Conservation (phyloP, 2,888 invertebrate species). For the Plagiodera versicolora region DNA sequence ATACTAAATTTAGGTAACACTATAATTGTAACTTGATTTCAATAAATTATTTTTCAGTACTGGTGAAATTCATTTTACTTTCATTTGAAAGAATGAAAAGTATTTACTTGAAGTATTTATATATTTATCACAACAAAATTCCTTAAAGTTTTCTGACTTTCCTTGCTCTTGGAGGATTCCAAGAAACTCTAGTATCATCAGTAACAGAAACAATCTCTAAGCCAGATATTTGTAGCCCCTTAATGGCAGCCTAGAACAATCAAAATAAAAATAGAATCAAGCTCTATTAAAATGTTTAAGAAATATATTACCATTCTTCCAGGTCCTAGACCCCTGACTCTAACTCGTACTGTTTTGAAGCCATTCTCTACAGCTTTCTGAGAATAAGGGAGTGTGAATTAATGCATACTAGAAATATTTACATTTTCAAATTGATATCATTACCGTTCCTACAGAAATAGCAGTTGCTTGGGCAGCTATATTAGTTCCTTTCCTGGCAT, state of each 20-base stretch:
- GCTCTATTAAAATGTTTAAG: no score
- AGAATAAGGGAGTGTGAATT: conserved; percentile 38
- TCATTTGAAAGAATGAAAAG: background rate
- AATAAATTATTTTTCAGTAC: conserved; percentile 10
- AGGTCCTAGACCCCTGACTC: conserved; percentile 82
- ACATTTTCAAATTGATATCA: background rate
- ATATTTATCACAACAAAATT: no score
- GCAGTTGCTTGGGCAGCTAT: conserved; percentile 96
- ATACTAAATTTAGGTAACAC: conserved; percentile 22
- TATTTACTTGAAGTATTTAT: no score
- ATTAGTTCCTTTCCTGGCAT: conserved; percentile 93
- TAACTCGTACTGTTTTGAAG: conserved; percentile 73
- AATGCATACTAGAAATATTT: background rate
- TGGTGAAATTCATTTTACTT: background rate
- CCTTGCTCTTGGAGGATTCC: conserved; percentile 79
- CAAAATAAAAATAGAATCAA: conserved; percentile 1
- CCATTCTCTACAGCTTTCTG: conserved; percentile 76
- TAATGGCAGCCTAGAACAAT: conserved; percentile 77
- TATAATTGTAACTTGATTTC: conserved; percentile 5
- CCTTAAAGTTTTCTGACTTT: conserved; percentile 81
- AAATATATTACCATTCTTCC: conserved; percentile 74
- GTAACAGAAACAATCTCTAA: conserved; percentile 88
- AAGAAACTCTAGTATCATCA: conserved; percentile 85
- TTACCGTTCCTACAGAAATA: conserved; percentile 74
- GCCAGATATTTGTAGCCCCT: conserved; percentile 92